A percentile compares a stretch with the other conserved stretches of the same genome.
Evolutionary conservation across 2,888 invertebrate genomes (phyloP).

Genomic region (Heteromurus nitidus): DNA sequence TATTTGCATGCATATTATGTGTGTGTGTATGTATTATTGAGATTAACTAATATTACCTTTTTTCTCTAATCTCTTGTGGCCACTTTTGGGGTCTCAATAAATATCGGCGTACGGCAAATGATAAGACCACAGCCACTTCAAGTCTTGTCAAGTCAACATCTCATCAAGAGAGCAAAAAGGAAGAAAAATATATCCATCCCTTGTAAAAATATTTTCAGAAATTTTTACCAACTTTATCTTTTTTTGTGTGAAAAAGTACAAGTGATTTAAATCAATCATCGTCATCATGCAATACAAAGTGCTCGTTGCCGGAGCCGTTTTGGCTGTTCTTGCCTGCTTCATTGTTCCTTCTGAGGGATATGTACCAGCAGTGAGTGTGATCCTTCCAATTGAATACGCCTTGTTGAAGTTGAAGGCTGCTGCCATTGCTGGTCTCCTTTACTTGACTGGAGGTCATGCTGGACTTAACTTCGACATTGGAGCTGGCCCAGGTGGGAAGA

Average conservation of each 20-base stretch:
- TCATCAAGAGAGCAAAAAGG: conserved; percentile 7
- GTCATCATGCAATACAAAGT: conserved; percentile 54
- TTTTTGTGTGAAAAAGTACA: conserved; percentile 26
- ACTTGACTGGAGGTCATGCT: conserved; percentile 57
- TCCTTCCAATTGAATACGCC: conserved; percentile 63
- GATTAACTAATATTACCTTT: conserved; percentile 17
- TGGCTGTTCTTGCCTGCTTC: conserved; percentile 50
- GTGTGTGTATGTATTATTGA: no score
- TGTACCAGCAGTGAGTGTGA: conserved; percentile 60
- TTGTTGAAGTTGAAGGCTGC: conserved; percentile 64
- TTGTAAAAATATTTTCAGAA: no score
- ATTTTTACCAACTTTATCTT: neutral
- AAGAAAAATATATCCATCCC: no score
- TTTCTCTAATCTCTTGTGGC: conserved; percentile 36
- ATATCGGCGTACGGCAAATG: conserved; percentile 40
- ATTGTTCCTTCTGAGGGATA: conserved; percentile 57
- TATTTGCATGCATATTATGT: no score
- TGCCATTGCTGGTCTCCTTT: conserved; percentile 64
- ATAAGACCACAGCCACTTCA: conserved; percentile 43
- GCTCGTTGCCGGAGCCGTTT: conserved; percentile 50
- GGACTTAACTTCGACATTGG: conserved; percentile 49
- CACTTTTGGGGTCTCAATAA: conserved; percentile 56
- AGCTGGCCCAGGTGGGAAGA: conserved; percentile 40
- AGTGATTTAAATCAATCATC: no score
- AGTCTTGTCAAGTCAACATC: conserved; percentile 52